Evolutionary conservation across 2,888 invertebrate species (phyloP), one percentile per base, ranked within the genome.

Genomic region (Amiota communis): DNA sequence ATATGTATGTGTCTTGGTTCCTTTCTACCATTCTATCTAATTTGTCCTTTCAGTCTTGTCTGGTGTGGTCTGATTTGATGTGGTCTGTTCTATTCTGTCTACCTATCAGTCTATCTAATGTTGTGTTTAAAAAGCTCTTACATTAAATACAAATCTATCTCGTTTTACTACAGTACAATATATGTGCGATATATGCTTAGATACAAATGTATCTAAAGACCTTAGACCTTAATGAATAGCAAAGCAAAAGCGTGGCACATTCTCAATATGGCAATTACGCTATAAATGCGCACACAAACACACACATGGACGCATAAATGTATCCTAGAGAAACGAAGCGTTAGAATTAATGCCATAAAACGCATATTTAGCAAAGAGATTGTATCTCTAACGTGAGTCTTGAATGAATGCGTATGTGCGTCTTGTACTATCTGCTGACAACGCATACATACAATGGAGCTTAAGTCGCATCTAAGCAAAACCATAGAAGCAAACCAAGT

Each of bases 151-250:
- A 12, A 8, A 49, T 49, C 48, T 20, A 59, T 59, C 57, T 59
- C 10, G 57, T 17, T 57, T 17, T 15, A 12, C 17, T n/a, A 15
- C 13, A 15, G 10, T 57, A 12, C 2, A 57, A 1, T 15, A 57
- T 10, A 10, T 57, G 57, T 15, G 10, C 17, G 17, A 2, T 57
- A 17, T n/a, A 9, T 59, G 57, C 57, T 20, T 59, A 15, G 20
- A 20, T 20, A 59, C 20, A 51, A 65, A 47, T 53, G 23, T 36
- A 36, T 36, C 36, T 36, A 6, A 36, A 13, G 67, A 68, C 67
- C 53, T 53, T 23, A 68, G 67, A 68, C 67, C 67, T 23, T 51
- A 67, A 67, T 67, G 67, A 67, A 67, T 67, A 67, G 51, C 67
- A 67, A 51, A 23, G 49, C 67, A 23, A 23, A 23, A 23, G 23